Conservation (phyloP, 1,140 invertebrate species). For the Drosophila parvula region DNA sequence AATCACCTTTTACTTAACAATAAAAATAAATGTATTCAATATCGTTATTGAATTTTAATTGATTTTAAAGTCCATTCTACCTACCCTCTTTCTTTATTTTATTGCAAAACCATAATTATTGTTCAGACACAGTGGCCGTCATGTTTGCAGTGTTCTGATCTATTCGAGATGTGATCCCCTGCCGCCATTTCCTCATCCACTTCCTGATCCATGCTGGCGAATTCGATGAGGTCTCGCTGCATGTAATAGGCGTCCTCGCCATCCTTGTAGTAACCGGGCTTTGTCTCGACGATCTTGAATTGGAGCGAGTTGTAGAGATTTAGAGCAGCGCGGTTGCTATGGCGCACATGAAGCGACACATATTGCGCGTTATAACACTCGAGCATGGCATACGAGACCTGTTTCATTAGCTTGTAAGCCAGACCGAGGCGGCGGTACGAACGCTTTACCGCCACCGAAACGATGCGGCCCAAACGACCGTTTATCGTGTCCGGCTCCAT, state of each 20-base stretch:
- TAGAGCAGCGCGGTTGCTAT: constrained; percentile 98
- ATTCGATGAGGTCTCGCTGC: constrained; percentile 92
- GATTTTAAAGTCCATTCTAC: background rate
- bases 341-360: constrained; percentile 98
- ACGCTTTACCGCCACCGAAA: constrained; percentile 97
- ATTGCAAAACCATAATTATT: too few relatives aligned
- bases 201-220: constrained; percentile 46
- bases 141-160: constrained; percentile 35
- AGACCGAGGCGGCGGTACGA: constrained; percentile 96
- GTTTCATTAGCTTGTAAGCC: constrained; percentile 99
- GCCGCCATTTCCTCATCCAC: background rate
- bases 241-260: constrained; percentile 99
- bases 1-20: background rate
- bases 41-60: background rate
- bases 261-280: constrained; percentile 99
- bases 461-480: constrained; percentile 99
- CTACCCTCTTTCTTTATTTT: too few relatives aligned
- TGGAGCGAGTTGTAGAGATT: constrained; percentile 98
- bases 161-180: constrained; percentile 26
- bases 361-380: constrained; percentile 99
- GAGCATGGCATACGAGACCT: constrained; percentile 92
- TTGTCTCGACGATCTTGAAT: constrained; percentile 98
- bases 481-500: constrained; percentile 94
- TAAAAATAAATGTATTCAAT: background rate
- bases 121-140: constrained; percentile 68